Conservation (phyloP, 1,140 invertebrate species). For the Heliothis subflexa region DNA sequence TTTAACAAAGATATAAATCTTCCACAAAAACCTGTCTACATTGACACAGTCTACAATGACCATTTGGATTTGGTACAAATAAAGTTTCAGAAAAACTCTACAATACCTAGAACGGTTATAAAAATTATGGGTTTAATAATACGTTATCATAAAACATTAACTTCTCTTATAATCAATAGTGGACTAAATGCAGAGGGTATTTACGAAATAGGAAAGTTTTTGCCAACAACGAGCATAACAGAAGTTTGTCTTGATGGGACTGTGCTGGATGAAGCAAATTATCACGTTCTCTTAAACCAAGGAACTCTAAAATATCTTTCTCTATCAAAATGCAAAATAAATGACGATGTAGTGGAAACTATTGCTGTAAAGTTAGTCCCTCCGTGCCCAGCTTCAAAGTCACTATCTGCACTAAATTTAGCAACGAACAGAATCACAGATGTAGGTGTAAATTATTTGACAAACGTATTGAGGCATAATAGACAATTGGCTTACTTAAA, state of each 20-base stretch:
- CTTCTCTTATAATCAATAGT: conserved; percentile 58
- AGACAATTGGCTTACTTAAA: neutral
- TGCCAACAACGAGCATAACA: conserved; percentile 62
- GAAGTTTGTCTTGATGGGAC: conserved; percentile 66
- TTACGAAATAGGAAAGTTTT: conserved; percentile 66
- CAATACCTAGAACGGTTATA: conserved; percentile 60
- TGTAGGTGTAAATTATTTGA: neutral
- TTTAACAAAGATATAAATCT: neutral
- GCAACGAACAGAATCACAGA: conserved; percentile 40
- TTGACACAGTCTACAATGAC: conserved; percentile 59
- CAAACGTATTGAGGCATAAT: neutral
- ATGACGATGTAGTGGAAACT: conserved; percentile 60
- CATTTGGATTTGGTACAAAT: conserved; percentile 62
- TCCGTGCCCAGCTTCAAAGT: conserved; percentile 63
- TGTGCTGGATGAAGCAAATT: conserved; percentile 64
- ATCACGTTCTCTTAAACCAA: conserved; percentile 61
- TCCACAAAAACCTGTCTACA: conserved; percentile 29
- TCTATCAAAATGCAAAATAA: conserved; percentile 66
- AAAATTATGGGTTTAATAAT: conserved; percentile 64
- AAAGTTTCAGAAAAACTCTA: conserved; percentile 61
- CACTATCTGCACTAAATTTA: conserved; percentile 65
- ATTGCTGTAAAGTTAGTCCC: conserved; percentile 58
- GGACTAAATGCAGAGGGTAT: conserved; percentile 58
- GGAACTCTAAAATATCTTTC: conserved; percentile 64
- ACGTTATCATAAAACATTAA: conserved; percentile 57